These are phyloP conservation scores for Verasper variegatus DNA, from an alignment of 2,113 vertebrate species.

Conservation along the genomic window DNA sequence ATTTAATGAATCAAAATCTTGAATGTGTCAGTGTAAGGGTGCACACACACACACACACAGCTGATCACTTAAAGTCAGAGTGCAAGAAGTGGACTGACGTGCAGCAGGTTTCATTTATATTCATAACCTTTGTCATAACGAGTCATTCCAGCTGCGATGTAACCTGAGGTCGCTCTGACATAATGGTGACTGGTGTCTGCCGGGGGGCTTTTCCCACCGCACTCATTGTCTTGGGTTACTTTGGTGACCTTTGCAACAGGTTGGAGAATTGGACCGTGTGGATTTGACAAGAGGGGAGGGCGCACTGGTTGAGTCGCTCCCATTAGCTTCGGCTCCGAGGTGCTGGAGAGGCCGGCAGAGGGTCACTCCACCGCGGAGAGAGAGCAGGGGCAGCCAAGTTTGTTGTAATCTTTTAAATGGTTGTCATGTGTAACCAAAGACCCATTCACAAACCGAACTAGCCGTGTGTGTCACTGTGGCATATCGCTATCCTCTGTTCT, in stretches of 20 bases:
- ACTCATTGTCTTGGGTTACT: slow-evolving; percentile 62
- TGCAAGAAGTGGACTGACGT: not conserved
- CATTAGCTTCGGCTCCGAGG: slow-evolving; percentile 35
- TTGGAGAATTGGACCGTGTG: slow-evolving; percentile 44
- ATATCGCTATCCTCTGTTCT: not conserved
- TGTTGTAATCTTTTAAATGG: slow-evolving; percentile 23
- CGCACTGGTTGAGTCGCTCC: slow-evolving; percentile 41
- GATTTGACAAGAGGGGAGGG: slow-evolving; percentile 50
- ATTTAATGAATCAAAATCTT: too few relatives aligned
- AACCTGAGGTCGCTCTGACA: slow-evolving; percentile 50
- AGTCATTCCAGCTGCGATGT: slow-evolving; percentile 51
- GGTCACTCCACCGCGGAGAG: slow-evolving; percentile 8
- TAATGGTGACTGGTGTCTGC: slow-evolving; percentile 45
- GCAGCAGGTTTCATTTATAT: slow-evolving; percentile 43
- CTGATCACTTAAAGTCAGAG: not conserved
- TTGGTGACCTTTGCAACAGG: slow-evolving; percentile 61
- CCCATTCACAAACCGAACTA: slow-evolving; percentile 38
- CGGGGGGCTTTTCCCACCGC: slow-evolving; percentile 38
- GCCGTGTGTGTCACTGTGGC: not conserved
- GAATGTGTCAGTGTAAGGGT: not conserved
- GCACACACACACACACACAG: not conserved
- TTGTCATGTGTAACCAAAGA: slow-evolving; percentile 3
- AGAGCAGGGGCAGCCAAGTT: not conserved
- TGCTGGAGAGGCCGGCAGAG: slow-evolving; percentile 29
- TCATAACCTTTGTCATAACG: slow-evolving; percentile 51